Evolutionary conservation across 2,888 invertebrate species (phyloP), one percentile per base, ranked within the genome.

Genomic region (Phengaris arion): DNA sequence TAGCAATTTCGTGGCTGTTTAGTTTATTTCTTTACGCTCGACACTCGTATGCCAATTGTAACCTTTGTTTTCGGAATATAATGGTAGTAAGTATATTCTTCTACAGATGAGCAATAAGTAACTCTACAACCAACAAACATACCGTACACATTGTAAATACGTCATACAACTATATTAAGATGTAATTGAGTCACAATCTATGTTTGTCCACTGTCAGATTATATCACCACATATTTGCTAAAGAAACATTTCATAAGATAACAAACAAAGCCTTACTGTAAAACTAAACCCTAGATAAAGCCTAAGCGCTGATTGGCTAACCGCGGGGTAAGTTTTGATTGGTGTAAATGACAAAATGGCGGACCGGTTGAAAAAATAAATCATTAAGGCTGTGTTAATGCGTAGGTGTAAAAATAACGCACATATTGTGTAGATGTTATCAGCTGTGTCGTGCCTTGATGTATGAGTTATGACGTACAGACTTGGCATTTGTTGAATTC

Each of bases 261-360:
- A 12, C 52, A 72, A 72, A 54, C 12, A 13, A 54, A 72, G 72
- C 22, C 52, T 70, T 22, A 35, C 64, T 64, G 35, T 45, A 45
- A 72, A 72, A 35, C 52, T 22, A 22, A 52, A 72, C 72, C 72
- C 52, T 72, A 54, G 72, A 54, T 72, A 54, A 13, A 51, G 54
- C 12, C 72, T 72, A 72, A 72, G 52, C 76, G 72, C 80, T 81
- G 84, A 85, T 78, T 78, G 81, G 77, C 72, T 48, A 78, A 74
- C 76, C 77, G 7, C 77, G 78, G 81, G 78, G 82, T 80, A 76
- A 76, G 74, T 68, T 82, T 79, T 81, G 82, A 85, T 85, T 85
- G 85, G 85, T 70, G 51, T n/a, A 70, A 74, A 72, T 74, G 48
- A 73, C 68, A 64, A 72, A 22, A 78, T 74, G 77, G 75, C 75